phyloP scores from a whole-genome alignment of 2,888 invertebrate species.

The Phrixothrix hirtus region DNA sequence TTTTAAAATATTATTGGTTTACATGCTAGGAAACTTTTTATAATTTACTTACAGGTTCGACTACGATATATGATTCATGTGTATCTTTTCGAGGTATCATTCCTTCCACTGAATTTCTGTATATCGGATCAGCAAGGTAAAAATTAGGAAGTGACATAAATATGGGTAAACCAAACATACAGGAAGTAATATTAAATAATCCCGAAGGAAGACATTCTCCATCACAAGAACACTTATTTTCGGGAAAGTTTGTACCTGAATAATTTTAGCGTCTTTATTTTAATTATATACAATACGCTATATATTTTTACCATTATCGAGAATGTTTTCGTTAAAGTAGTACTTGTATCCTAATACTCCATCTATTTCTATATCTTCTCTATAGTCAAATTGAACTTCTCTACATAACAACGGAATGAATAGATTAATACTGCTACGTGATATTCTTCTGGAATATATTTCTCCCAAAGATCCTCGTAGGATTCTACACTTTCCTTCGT shows the following conservation, averaged over 20 bases:
- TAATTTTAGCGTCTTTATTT: constrained; percentile 12
- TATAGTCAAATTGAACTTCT: constrained; percentile 65
- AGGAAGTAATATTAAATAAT: constrained; percentile 71
- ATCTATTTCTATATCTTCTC: constrained; percentile 60
- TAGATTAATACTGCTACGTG: constrained; percentile 60
- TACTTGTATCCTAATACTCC: constrained; percentile 71
- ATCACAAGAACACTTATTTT: constrained; percentile 70
- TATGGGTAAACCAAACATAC: constrained; percentile 75
- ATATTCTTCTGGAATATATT: too few species aligned
- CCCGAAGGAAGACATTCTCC: constrained; percentile 71
- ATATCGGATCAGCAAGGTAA: constrained; percentile 70
- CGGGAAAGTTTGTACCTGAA: constrained; percentile 59
- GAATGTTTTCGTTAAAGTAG: constrained; percentile 63
- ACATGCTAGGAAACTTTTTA: too few species aligned
- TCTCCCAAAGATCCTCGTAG: too few species aligned
- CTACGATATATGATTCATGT: constrained; percentile 68
- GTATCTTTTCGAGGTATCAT: constrained; percentile 65
- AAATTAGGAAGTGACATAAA: constrained; percentile 83
- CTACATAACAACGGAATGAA: constrained; percentile 80
- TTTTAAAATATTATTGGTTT: too few species aligned
- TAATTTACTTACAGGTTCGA: constrained; percentile 77
- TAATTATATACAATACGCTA: background rate
- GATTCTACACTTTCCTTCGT: too few species aligned
- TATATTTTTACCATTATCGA: constrained; percentile 65
- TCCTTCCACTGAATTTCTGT: constrained; percentile 66